Evolutionary conservation across 2,113 vertebrate genomes (phyloP).

Genomic region (Pseudorasbora parva): DNA sequence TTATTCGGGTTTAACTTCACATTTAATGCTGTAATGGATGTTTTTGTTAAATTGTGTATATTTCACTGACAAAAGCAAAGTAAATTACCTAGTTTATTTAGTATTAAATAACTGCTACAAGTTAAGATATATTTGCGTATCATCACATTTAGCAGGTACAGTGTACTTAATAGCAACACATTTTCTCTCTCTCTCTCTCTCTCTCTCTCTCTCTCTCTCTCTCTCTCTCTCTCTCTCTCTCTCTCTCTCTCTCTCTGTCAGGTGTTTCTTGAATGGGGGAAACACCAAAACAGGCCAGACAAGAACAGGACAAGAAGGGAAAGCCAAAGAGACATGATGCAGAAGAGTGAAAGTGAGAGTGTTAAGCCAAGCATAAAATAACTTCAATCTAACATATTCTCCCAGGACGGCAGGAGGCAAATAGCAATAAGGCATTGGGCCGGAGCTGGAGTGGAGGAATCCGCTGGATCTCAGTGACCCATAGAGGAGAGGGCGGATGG

Average conservation of each 20-base stretch:
- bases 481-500: conserved; percentile 73
- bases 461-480: conserved; percentile 74
- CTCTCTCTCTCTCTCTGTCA: conserved; percentile 68
- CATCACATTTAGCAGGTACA: background rate
- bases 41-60: too few relatives aligned
- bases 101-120: background rate
- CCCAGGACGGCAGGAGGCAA: conserved; percentile 70
- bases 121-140: background rate
- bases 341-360: conserved; percentile 79
- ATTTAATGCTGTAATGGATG: too few relatives aligned
- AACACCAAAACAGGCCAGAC: conserved; percentile 60
- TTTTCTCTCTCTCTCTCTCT: too few relatives aligned
- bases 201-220: too few relatives aligned
- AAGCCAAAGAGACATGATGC: conserved; percentile 72
- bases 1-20: too few relatives aligned
- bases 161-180: background rate
- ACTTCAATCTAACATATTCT: conserved; percentile 78
- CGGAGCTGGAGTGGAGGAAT: conserved; percentile 65
- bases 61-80: too few relatives aligned
- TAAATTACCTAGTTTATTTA: too few relatives aligned
- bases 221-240: conserved; percentile 10
- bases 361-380: conserved; percentile 79
- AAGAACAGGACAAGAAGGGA: conserved; percentile 47
- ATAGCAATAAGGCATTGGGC: conserved; percentile 69
- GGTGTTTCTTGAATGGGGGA: conserved; percentile 72